Evolutionary conservation across 1,140 invertebrate species (phyloP).

Genomic region (Dendrolimus kikuchii): DNA sequence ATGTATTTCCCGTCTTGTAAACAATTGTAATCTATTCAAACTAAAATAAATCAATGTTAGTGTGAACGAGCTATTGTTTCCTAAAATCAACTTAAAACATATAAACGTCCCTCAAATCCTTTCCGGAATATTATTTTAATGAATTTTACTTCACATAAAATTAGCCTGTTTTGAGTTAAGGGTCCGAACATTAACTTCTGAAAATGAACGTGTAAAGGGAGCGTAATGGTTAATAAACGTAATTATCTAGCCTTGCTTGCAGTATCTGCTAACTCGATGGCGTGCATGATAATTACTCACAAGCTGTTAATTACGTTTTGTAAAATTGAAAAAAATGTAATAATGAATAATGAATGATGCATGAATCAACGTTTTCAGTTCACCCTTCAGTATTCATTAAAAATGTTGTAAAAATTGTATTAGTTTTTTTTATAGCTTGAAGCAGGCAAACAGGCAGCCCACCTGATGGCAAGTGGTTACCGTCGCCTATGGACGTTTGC

Average conservation of each 20-base stretch:
- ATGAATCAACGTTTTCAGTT: no score
- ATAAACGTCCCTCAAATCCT: slow-evolving; percentile 15
- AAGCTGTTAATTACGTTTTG: neutral
- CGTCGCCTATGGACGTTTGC: no score
- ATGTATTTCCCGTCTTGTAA: no score
- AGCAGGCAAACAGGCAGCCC: no score
- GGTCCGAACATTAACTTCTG: slow-evolving; percentile 16
- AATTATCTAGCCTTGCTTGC: slow-evolving; percentile 15
- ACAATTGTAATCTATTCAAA: no score
- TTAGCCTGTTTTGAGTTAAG: slow-evolving; percentile 20
- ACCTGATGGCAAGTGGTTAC: no score
- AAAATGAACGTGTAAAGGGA: slow-evolving; percentile 14
- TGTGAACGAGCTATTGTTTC: no score
- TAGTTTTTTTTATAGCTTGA: no score
- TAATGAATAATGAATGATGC: slow-evolving; percentile 1
- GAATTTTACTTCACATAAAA: slow-evolving; percentile 25
- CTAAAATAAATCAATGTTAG: no score
- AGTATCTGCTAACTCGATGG: slow-evolving; percentile 7
- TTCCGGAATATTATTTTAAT: slow-evolving; percentile 21
- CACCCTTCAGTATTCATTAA: no score
- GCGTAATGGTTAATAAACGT: slow-evolving; percentile 20
- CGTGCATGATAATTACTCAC: slow-evolving; percentile 7
- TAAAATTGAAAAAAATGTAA: slow-evolving; percentile 1
- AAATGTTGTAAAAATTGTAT: no score
- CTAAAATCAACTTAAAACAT: no score